These are phyloP conservation scores for Tetranychus truncatus DNA, from an alignment of 2,888 invertebrate species.

Conservation along the genomic window DNA sequence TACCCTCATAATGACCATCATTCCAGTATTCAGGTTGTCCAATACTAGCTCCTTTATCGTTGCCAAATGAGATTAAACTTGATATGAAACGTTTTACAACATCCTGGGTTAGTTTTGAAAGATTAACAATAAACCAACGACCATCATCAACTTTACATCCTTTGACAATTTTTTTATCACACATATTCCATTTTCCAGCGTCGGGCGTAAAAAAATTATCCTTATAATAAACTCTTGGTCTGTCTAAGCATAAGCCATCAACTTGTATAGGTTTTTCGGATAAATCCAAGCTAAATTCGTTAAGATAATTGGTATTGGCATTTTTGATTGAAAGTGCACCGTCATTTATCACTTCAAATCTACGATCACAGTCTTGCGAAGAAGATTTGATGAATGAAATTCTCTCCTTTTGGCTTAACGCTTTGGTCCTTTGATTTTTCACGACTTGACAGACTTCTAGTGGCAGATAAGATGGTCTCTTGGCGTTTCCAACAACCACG, in stretches of 20 bases:
- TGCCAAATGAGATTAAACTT: neutral
- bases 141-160: neutral
- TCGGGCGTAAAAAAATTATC: neutral
- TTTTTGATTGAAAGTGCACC: neutral
- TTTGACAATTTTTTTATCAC: neutral
- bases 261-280: conserved; percentile 16
- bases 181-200: conserved; percentile 5
- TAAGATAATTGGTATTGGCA: conserved; percentile 17
- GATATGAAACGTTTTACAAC: neutral
- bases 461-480: neutral
- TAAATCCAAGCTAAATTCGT: conserved; percentile 21
- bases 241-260: neutral
- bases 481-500: neutral
- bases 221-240: neutral
- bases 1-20: neutral
- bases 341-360: neutral
- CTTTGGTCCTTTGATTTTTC: neutral
- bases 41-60: neutral
- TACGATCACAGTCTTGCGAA: neutral
- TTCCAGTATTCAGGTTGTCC: neutral
- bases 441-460: neutral
- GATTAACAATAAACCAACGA: conserved; percentile 1
- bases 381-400: neutral
- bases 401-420: neutral
- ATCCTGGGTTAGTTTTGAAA: neutral